phyloP scores from a whole-genome alignment of 2,113 vertebrate species.

The Egretta garzetta region DNA sequence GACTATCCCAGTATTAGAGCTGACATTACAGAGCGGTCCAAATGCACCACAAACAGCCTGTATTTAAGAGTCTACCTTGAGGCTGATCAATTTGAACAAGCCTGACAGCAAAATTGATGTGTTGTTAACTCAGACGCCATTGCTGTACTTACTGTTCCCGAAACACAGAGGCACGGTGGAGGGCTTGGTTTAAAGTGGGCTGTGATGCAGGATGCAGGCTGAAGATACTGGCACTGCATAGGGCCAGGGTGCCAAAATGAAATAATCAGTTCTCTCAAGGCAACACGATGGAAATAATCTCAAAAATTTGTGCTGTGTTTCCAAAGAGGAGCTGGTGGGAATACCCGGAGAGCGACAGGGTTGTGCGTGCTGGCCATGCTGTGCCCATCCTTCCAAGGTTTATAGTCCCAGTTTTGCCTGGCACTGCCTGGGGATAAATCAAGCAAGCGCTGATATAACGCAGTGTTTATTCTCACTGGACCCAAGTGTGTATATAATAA shows the following conservation, averaged over 20 bases:
- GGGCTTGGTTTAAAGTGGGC: background rate
- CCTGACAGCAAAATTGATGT: background rate
- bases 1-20: background rate
- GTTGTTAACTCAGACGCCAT: accelerated
- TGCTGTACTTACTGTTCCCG: background rate
- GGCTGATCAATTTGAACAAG: background rate
- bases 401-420: background rate
- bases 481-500: background rate
- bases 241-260: background rate
- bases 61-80: background rate
- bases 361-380: accelerated
- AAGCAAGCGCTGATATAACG: background rate
- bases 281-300: accelerated
- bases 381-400: accelerated
- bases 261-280: background rate
- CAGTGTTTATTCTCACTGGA: background rate
- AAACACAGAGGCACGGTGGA: accelerated
- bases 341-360: background rate
- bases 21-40: background rate
- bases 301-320: background rate
- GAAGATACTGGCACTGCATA: background rate
- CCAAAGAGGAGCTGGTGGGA: background rate
- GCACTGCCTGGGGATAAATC: background rate
- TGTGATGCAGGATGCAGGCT: background rate
- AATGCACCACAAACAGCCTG: background rate